These are phyloP conservation scores for Sparus aurata DNA, from an alignment of 2,797 vertebrate species.

Conservation along the genomic window DNA sequence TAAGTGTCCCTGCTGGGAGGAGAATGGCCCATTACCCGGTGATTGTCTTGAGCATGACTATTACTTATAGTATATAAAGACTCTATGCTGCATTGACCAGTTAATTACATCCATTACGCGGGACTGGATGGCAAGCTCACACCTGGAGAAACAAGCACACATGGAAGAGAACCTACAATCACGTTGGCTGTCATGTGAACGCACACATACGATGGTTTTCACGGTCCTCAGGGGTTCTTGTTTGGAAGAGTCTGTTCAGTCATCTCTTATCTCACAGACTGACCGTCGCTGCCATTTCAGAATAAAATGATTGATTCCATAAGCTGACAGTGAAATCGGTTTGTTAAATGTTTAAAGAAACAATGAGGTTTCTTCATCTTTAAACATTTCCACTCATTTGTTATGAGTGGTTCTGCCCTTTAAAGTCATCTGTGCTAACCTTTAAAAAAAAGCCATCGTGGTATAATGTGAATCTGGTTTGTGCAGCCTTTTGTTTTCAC, in stretches of 20 bases:
- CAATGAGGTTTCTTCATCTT: conserved; percentile 37
- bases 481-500: conserved; percentile 61
- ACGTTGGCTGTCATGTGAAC: conserved; percentile 5
- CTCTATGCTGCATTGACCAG: conserved; percentile 64
- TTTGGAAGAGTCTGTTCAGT: conserved; percentile 13
- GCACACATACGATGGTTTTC: no score
- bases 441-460: conserved; percentile 75
- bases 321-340: conserved; percentile 6
- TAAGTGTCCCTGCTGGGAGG: conserved; percentile 76
- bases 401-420: conserved; percentile 70
- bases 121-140: conserved; percentile 48
- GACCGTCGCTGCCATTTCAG: conserved; percentile 13
- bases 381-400: conserved; percentile 43
- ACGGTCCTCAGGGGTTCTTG: conserved; percentile 42
- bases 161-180: conserved; percentile 7
- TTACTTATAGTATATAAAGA: conserved; percentile 76
- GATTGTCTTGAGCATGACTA: conserved; percentile 77
- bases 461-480: conserved; percentile 57
- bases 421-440: conserved; percentile 61
- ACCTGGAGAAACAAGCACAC: conserved; percentile 48
- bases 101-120: conserved; percentile 79
- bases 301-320: conserved; percentile 21
- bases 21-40: conserved; percentile 78
- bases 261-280: conserved; percentile 23
- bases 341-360: conserved; percentile 42